Evolutionary conservation across 2,888 invertebrate species (phyloP), one percentile per base, ranked within the genome.

Genomic region (Apodemia hepburni): DNA sequence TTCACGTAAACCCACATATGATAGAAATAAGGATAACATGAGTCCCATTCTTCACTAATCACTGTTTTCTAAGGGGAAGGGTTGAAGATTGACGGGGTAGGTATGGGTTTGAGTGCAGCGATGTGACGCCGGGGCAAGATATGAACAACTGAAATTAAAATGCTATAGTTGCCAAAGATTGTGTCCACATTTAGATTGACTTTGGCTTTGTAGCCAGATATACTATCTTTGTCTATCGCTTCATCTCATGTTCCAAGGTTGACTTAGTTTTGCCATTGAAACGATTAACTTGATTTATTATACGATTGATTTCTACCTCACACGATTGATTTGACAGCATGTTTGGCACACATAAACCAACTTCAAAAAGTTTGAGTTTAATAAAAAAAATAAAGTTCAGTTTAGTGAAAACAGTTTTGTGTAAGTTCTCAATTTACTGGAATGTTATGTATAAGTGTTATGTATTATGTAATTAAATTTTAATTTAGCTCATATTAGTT

Each of bases 1-100:
- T 81, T 97, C 96, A 72, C 95, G 77, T 35, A 95, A 93, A 67
- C 97, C 96, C 68, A 96, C 94, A 82, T 96, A 96, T 68, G 95
- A 93, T 68, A 96, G 93, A 68, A 96, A 87, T 74, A 95, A 88
- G 61, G 97, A 96, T 65, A 97, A 84, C 74, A 96, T 82, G 71
- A 96, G 92, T 77, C 96, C 96, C 94, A 97, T 95, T 77, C 75
- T 76, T 69, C 70, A 73, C 72, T 66, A 67, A 66, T 66, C 66
- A 70, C 67, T 64, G 63, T 61, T 66, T 65, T 68, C 42, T 60
- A 61, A 65, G 63, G 64, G 64, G 70, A 67, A 68, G 81, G 81
- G 78, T 65, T 70, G 71, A 70, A 68, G 70, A 69, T 71, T 70
- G 75, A 71, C 76, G 79, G 80, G 78, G 77, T 78, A 47, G 76